Evolutionary conservation across 2,888 invertebrate genomes (phyloP), one percentile per base, ranked within the genome.

Genomic region (Pegoplata infirma): DNA sequence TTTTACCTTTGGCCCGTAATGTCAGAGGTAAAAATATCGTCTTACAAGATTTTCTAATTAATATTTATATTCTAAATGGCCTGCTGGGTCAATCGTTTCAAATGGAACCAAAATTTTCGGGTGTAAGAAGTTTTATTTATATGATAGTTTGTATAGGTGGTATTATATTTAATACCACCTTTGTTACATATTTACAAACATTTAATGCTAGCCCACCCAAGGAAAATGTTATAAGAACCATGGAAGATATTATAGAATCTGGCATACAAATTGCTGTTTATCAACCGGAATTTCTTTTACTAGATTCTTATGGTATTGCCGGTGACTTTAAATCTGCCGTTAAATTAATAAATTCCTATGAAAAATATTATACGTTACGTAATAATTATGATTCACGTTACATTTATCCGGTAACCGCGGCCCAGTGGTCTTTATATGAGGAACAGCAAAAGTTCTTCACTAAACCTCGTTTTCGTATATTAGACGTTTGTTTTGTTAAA

Each of bases 81-180:
- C 51, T 80, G 1, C 10, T 81, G 25, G 82, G 81, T 0, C 78
- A 81, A 12, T 59, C 81, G 0, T 75, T 78, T 32, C 32, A 44
- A 2, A 76, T 72, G 21, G 40, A 75, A 0, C 69, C 46, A 0
- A 23, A 21, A 3, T 81, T 79, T 8, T 25, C 44, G 0, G 56
- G 81, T 12, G 28, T 55, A 14, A 78, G 78, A 1, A 79, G 58
- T 8, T 8, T 32, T 53, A 72, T 82, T 28, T 82, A 82, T n/a
- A 36, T 83, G 7, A 46, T 74, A 17, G 69, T 82, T 7, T 78
- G 72, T 23, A 44, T 82, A 0, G 47, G 72, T 2, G 82, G 81
- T 19, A 67, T 82, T 3, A n/a, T n/a, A n/a, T n/a, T n/a, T n/a
- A n/a, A n/a, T n/a, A n/a, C n/a, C n/a, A n/a, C n/a, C n/a, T n/a